Percentiles rank a stretch among this genome's conserved stretches.
phyloP scores from a whole-genome alignment of 2,113 vertebrate genomes.

The Dicaeum eximium region DNA sequence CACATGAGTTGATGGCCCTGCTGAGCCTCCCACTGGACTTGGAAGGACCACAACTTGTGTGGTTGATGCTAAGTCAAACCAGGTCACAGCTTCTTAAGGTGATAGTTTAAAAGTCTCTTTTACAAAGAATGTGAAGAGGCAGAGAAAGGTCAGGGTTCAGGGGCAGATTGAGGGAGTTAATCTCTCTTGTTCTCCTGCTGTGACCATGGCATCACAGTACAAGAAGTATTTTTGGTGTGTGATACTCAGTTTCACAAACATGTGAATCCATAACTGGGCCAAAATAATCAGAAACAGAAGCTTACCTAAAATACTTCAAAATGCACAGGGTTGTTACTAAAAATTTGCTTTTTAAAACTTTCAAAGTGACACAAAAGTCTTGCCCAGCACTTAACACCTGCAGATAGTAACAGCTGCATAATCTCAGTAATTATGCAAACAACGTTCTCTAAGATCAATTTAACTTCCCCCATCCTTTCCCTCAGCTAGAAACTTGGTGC shows the following conservation, averaged over 20 bases:
- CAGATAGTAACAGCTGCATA: constrained; percentile 37
- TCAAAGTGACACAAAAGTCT: neutral
- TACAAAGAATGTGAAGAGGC: neutral
- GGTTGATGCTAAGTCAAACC: neutral
- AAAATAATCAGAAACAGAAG: neutral
- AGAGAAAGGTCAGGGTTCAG: neutral
- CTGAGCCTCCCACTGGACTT: neutral
- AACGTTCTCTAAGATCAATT: constrained; percentile 34
- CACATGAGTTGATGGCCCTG: neutral
- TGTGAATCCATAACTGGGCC: neutral
- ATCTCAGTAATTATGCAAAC: constrained; percentile 34
- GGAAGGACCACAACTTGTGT: neutral
- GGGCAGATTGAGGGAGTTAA: neutral
- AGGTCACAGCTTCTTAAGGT: neutral
- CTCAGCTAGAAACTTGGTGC: neutral
- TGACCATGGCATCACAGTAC: neutral
- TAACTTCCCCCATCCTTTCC: constrained; percentile 11
- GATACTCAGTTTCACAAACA: neutral
- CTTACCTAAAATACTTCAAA: neutral
- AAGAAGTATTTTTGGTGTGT: neutral
- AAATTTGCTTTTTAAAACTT: neutral
- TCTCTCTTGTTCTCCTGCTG: neutral
- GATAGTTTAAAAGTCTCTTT: neutral
- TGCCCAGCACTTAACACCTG: constrained; percentile 40
- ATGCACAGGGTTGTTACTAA: neutral